Percentiles rank a stretch among this genome's conserved stretches.
Evolutionary conservation across 2,113 vertebrate genomes (phyloP).

Genomic region (Gnathonemus longibarbis): DNA sequence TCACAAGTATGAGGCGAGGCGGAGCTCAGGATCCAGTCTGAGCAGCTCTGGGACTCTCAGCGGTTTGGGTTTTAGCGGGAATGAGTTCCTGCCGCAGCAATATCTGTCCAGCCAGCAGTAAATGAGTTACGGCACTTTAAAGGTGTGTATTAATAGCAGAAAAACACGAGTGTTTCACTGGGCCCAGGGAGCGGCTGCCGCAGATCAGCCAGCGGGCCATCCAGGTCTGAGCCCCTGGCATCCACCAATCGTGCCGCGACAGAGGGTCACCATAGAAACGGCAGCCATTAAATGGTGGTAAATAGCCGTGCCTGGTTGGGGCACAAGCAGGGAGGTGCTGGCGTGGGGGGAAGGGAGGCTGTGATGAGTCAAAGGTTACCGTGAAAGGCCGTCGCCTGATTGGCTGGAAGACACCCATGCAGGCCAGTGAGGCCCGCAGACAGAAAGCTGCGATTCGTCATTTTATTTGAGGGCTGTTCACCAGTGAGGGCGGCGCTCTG

Average conservation of each 20-base stretch:
- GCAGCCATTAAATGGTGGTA: not conserved
- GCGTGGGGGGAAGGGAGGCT: not conserved
- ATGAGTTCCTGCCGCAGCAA: not conserved
- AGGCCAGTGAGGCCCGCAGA: not conserved
- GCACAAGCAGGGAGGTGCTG: not conserved
- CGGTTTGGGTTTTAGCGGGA: not conserved
- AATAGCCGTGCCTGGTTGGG: not conserved
- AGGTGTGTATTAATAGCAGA: not conserved
- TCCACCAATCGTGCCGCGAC: not conserved
- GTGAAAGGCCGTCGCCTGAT: not conserved
- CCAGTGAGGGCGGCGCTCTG: not conserved
- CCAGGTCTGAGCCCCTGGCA: not conserved
- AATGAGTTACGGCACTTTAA: not conserved
- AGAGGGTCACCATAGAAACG: slow-evolving; percentile 5
- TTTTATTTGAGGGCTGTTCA: not conserved
- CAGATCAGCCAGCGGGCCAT: not conserved
- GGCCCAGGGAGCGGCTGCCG: not conserved
- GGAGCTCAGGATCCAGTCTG: not conserved
- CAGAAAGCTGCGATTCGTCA: not conserved
- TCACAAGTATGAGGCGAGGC: not conserved
- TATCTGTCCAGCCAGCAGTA: not conserved
- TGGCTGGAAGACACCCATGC: not conserved
- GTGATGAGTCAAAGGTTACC: not conserved
- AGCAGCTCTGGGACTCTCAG: not conserved
- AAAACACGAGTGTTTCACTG: too few relatives aligned